These are phyloP conservation scores for Marronus borbonicus DNA, from an alignment of 2,888 invertebrate genomes.

Conservation along the genomic window DNA sequence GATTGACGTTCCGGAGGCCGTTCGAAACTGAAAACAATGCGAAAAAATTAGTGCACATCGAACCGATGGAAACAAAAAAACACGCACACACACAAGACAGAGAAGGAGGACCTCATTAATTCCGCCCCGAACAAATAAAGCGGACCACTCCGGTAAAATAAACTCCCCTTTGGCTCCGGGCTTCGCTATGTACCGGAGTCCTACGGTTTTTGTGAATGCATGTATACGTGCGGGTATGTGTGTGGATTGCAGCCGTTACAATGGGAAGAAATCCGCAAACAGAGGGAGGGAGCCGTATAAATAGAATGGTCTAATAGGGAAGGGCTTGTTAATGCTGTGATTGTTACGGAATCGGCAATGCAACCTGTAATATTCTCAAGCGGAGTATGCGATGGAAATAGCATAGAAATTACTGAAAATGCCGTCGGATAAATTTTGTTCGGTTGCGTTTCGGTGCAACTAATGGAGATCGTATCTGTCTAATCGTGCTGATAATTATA, in stretches of 20 bases:
- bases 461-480: no score
- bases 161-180: neutral
- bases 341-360: neutral
- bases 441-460: no score
- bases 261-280: constrained; percentile 2
- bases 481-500: no score
- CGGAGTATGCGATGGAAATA: neutral
- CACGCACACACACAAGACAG: neutral
- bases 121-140: constrained; percentile 10
- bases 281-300: neutral
- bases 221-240: neutral
- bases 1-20: constrained; percentile 80
- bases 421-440: neutral
- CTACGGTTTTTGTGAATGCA: neutral
- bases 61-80: neutral
- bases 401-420: neutral
- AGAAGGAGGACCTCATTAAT: constrained; percentile 18
- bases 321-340: neutral
- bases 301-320: neutral
- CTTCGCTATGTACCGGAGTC: neutral
- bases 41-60: constrained; percentile 16
- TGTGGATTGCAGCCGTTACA: neutral
- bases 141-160: constrained; percentile 24
- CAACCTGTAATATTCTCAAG: no score
- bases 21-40: constrained; percentile 73